phyloP scores from a whole-genome alignment of 1,140 invertebrate genomes.

The Papilio dardanus region DNA sequence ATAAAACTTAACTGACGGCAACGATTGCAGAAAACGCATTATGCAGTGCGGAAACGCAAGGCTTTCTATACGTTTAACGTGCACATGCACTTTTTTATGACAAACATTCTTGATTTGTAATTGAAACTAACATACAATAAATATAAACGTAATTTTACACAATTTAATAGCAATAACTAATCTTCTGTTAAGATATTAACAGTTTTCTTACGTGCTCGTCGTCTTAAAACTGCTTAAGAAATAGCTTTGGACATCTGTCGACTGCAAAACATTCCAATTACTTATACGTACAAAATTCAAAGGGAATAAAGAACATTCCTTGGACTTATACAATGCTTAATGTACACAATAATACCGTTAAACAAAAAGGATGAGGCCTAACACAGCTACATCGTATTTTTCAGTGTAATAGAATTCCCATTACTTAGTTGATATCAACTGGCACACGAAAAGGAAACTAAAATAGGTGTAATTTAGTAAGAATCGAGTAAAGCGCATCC shows the following conservation, averaged over 20 bases:
- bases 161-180: no score
- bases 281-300: background rate
- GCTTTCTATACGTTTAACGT: slow-evolving; percentile 49
- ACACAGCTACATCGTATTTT: no score
- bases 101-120: slow-evolving; percentile 14
- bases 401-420: background rate
- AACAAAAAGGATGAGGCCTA: background rate
- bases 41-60: slow-evolving; percentile 48
- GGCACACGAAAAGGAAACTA: slow-evolving; percentile 1
- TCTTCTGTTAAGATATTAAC: background rate
- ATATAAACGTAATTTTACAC: background rate
- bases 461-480: slow-evolving; percentile 45
- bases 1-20: slow-evolving; percentile 41
- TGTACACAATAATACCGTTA: background rate
- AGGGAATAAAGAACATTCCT: background rate
- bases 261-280: background rate
- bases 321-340: background rate
- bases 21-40: slow-evolving; percentile 46
- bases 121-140: background rate
- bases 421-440: background rate
- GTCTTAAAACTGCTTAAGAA: no score
- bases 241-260: background rate
- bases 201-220: no score
- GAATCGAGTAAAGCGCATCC: slow-evolving; percentile 54
- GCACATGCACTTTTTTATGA: slow-evolving; percentile 41